Evolutionary conservation across 1,140 invertebrate species (phyloP), one percentile per base, ranked within the genome.

Genomic region (Drosophila nigromelanica): DNA sequence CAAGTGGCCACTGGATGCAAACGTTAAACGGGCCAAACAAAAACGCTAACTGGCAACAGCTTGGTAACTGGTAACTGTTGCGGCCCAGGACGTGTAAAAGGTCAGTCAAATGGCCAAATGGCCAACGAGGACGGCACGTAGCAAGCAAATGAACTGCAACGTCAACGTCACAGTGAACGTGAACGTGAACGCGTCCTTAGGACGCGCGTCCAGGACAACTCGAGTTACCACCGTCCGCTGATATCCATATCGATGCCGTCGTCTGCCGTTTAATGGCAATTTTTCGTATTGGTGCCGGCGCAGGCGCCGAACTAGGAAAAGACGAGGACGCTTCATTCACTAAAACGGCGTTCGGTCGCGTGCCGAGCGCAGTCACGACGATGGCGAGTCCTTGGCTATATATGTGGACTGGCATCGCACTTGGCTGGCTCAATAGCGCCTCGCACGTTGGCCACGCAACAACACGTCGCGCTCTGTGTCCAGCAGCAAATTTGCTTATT

Each of bases 401-500:
- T 78, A 70, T 82, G 78, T 73, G 45, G 21, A 27, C 59, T 58
- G 67, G 54, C 67, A 62, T 45, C 48, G 67, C 48, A 27, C 15
- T 48, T 70, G 71, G 40, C 14, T 67, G 72, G 35, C 72, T 83
- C 80, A 83, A 79, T 79, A 68, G 80, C 80, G 80, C 67, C 76
- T 83, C 51, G 80, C 80, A 72, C 72, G 76, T 76, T 76, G 80
- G 80, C 76, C 67, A 64, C 62, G 76, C 76, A 70, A 74, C 80
- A 83, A 74, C 80, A 79, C 64, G 72, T 83, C 62, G 69, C 55
- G 18, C 56, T 24, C n/a, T 10, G 35, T 27, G n/a, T 30, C 27
- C 52, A 0, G 5, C 5, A 11, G 24, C 12, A 8, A 55, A 18
- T 35, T 35, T 18, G 39, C 15, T 6, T 5, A 14, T 43, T 27